Base-by-base conservation (phyloP, 2,888 invertebrate species). In the Megaustenia siamemsis region DNA sequence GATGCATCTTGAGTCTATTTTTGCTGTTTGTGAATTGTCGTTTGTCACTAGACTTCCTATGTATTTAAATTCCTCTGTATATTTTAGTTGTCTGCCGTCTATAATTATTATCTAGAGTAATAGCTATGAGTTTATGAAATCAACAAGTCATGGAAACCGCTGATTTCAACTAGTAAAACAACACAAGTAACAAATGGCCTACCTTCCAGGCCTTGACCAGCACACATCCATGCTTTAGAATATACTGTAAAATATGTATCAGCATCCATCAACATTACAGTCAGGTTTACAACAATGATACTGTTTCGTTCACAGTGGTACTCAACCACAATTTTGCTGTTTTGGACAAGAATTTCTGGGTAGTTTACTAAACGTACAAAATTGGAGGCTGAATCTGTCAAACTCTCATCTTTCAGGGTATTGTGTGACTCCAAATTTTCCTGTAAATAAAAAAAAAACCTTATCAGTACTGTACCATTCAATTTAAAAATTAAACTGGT, bases 281-380 rank as follows among this genome's bases (percentile, higher is more conserved):
- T 68, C 69, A 83, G 35, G 32, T 83, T 78, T 12, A 83, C 60
- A 32, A 77, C 68, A 15, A 83, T 63, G 28, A 83, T 69, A 21
- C 68, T 49, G 43, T 83, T 45, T 24, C 40, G 77, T 68, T 83
- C 77, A 53, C 83, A 83, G 66, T 83, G 49, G 78, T 83, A 83
- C 69, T 77, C 69, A 0, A 83, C 83, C n/a, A n/a, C n/a, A 15
- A 83, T 28, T 28, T 40, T 35, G 38, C 68, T 28, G 0, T 18
- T 24, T 3, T 63, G 68, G 1, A 10, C 32, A 2, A 83, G 83
- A 32, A 21, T 56, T 18, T 69, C 56, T 3, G 83, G 78, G 1
- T 35, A 49, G 24, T 38, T 40, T 24, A 6, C 24, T 12, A 83
- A 21, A 10, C 71, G 77, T 35, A 83, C 69, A 53, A 53, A 69